These are phyloP conservation scores for Drymonia ruficornis DNA, from an alignment of 2,888 invertebrate genomes.

Conservation along the genomic window DNA sequence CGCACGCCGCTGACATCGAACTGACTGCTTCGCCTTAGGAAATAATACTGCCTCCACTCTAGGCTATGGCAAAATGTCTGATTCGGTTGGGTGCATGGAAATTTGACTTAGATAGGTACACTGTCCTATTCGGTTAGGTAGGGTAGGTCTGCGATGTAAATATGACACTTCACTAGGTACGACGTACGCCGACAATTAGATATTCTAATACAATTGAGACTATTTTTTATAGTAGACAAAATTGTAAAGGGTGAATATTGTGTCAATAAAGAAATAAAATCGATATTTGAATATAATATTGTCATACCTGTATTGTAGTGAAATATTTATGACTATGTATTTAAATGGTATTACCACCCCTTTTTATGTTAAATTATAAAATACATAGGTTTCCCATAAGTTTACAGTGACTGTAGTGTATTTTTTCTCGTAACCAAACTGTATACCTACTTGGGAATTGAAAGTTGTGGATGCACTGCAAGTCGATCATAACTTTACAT, in stretches of 20 bases:
- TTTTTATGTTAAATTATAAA: slow-evolving; percentile 4
- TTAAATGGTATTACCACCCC: slow-evolving; percentile 5
- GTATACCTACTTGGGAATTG: too few relatives aligned
- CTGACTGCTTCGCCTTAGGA: slow-evolving; percentile 62
- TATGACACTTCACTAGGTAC: slow-evolving; percentile 44
- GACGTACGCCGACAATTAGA: slow-evolving; percentile 28
- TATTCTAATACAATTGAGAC: slow-evolving; percentile 31
- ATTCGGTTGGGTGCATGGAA: slow-evolving; percentile 57
- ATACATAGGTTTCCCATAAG: not conserved
- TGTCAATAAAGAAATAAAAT: not conserved
- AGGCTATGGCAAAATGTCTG: slow-evolving; percentile 56
- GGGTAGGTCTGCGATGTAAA: slow-evolving; percentile 53
- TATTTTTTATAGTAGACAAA: slow-evolving; percentile 35
- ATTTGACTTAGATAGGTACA: slow-evolving; percentile 44
- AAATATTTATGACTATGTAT: slow-evolving; percentile 4
- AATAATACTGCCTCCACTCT: slow-evolving; percentile 56
- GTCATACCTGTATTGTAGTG: slow-evolving; percentile 1
- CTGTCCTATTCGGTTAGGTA: slow-evolving; percentile 49
- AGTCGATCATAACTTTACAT: too few relatives aligned
- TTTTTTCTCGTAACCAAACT: too few relatives aligned
- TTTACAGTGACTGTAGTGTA: too few relatives aligned
- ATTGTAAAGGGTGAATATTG: slow-evolving; percentile 2
- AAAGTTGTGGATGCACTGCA: too few relatives aligned
- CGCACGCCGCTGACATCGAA: slow-evolving; percentile 48
- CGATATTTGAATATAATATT: not conserved